Evolutionary conservation across 2,113 vertebrate species (phyloP).

Genomic region (Bucco capensis): DNA sequence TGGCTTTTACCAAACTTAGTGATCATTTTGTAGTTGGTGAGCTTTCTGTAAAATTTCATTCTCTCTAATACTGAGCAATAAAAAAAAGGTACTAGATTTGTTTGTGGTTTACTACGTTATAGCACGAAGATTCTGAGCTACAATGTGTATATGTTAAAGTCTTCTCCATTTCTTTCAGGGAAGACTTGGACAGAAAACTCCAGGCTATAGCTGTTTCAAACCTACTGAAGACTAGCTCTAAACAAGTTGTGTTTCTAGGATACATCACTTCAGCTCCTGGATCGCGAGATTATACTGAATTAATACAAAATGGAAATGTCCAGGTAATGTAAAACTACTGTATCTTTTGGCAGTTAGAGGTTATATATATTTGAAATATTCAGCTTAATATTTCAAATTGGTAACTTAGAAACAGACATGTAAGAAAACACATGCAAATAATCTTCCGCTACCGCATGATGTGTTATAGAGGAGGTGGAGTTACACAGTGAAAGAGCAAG

Average conservation of each 20-base stretch:
- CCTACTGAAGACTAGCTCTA: slow-evolving; percentile 64
- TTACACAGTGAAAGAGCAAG: neutral
- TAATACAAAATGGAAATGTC: slow-evolving; percentile 70
- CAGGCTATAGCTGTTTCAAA: slow-evolving; percentile 74
- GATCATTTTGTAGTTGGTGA: neutral
- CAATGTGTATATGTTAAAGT: neutral
- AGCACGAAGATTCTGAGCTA: neutral
- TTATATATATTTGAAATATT: neutral
- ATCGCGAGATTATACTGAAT: slow-evolving; percentile 74
- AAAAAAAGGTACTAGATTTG: neutral
- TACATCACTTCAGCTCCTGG: slow-evolving; percentile 76
- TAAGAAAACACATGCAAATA: neutral
- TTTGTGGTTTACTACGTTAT: neutral
- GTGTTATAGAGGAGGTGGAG: neutral
- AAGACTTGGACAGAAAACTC: slow-evolving; percentile 76
- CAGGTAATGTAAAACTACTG: slow-evolving; percentile 48
- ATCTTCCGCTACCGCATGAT: neutral
- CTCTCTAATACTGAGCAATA: neutral
- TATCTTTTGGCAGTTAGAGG: neutral
- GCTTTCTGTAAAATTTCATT: neutral
- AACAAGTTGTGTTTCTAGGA: slow-evolving; percentile 73
- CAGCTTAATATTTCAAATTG: neutral
- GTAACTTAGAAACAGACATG: neutral
- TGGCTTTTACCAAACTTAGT: neutral
- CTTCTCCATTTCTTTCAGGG: slow-evolving; percentile 58